Evolutionary conservation across 2,797 vertebrate genomes (phyloP), one percentile per base, ranked within the genome.

Genomic region (Galago senegalensis): DNA sequence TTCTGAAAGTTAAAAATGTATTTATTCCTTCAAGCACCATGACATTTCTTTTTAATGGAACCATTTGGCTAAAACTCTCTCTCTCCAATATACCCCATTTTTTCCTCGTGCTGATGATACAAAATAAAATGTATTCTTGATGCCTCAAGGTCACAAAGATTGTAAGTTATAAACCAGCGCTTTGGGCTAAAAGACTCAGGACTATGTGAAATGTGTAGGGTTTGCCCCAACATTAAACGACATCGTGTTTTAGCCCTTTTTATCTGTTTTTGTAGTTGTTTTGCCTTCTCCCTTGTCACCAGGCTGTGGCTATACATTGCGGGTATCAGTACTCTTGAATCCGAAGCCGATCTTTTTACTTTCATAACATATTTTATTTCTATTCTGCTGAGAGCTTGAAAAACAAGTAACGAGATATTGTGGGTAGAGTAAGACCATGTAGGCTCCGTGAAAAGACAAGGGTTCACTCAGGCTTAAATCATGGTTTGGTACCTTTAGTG

Each of bases 41-140:
- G 72, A 65, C 2, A 60, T 83, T 58, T 75, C 31, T 80, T 89
- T 85, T 56, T 27, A 91, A 65, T 67, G 53, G 53, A 83, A 46
- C 40, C 46, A 76, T 79, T 94, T 93, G 72, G 60, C 69, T 82
- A 56, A 87, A 96, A 85, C 65, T 90, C 73, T 69, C 91, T 80
- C 43, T 80, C 43, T 73, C 46, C 84, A 93, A 87, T 84, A 81
- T 5, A 87, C 46, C 49, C 49, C 37, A 60, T 27, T 17, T 12
- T 87, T 93, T 73, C 7, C 29, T 77, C 79, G 37, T 65, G 63
- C 7, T 79, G 60, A 91, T 76, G 75, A 89, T 17, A 93, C 10
- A 85, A 34, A 95, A 95, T 21, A 93, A 92, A 96, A 81, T 91
- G 90, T 75, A 53, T 89, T 95, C 58, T n/a, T 63, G 61, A 94